Evolutionary conservation across 2,113 vertebrate species (phyloP).

Genomic region (Lethenteron reissneri): DNA sequence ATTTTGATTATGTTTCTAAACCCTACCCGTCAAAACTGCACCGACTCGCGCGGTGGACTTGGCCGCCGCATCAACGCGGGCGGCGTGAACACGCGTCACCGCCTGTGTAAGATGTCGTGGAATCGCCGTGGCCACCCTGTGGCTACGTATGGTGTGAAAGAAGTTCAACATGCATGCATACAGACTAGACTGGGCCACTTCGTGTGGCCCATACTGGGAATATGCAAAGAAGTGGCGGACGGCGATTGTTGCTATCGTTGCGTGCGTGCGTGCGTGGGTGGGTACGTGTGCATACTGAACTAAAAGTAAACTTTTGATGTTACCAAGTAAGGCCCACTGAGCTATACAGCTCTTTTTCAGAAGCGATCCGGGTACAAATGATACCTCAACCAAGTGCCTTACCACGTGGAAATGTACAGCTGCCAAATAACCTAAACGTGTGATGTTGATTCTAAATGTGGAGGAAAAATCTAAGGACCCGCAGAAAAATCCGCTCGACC

Average conservation of each 20-base stretch:
- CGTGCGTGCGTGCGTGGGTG: neutral
- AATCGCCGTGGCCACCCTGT: too few relatives aligned
- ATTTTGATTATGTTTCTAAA: too few relatives aligned
- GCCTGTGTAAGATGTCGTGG: too few relatives aligned
- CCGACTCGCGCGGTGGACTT: neutral
- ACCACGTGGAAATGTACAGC: neutral
- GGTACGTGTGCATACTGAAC: too few relatives aligned
- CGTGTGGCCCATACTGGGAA: neutral
- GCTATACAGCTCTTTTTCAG: neutral
- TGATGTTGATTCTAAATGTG: neutral
- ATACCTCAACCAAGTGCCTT: neutral
- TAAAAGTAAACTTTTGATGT: too few relatives aligned
- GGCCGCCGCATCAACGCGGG: neutral
- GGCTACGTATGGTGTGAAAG: too few relatives aligned
- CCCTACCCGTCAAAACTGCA: too few relatives aligned
- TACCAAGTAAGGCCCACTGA: neutral
- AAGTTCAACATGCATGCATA: too few relatives aligned
- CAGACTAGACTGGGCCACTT: too few relatives aligned
- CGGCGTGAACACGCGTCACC: too few relatives aligned
- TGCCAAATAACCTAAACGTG: neutral
- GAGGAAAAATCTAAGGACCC: rapidly evolving
- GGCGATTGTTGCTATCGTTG: neutral
- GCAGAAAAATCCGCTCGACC: too few relatives aligned
- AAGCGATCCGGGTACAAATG: too few relatives aligned
- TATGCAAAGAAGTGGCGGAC: neutral